Evolutionary conservation across 2,113 vertebrate genomes (phyloP), one percentile per base, ranked within the genome.

Genomic region (Cervus canadensis): DNA sequence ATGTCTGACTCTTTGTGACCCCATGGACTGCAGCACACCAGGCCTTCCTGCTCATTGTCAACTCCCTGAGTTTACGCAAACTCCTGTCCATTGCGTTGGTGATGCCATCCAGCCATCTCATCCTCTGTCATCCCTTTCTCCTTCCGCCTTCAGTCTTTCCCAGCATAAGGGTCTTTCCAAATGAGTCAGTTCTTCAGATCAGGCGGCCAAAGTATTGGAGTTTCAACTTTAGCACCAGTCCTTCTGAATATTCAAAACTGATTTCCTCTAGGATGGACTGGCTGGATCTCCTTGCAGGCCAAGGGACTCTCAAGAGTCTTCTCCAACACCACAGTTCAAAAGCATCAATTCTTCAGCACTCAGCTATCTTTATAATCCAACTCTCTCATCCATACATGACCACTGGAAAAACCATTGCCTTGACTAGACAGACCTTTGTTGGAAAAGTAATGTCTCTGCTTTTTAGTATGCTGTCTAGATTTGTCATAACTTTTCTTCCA

Each of bases 91-190:
- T 3, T 36, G n/a, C 1, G 9, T 71, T 1, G 0, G 64, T 23
- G n/a, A 71, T 36, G 64, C 17, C 64, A 71, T 71, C n/a, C 19
- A 71, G 11, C 19, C n/a, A 71, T n/a, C n/a, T 36, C 64, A 71
- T 36, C 64, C 64, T 71, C 17, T 71, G 64, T 36, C 19, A 19
- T 71, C 64, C n/a, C 64, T 36, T 71, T 71, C 19, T 71, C n/a
- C 64, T 36, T 23, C n/a, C 0, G 0, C 33, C 19, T 36, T 36
- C 19, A 71, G 21, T 36, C 17, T 12, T 36, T 71, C 19, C 64
- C n/a, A 71, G 19, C 19, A 71, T 71, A 10, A 71, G n/a, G 4
- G 19, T 71, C 19, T 71, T 71, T 71, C 12, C 67, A 6, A 23
- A 40, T 71, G 67, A 71, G 5, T 71, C 67, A 71, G 19, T 23